Evolutionary conservation across 2,888 invertebrate genomes (phyloP).

Genomic region (Troglohyphantes excavatus): DNA sequence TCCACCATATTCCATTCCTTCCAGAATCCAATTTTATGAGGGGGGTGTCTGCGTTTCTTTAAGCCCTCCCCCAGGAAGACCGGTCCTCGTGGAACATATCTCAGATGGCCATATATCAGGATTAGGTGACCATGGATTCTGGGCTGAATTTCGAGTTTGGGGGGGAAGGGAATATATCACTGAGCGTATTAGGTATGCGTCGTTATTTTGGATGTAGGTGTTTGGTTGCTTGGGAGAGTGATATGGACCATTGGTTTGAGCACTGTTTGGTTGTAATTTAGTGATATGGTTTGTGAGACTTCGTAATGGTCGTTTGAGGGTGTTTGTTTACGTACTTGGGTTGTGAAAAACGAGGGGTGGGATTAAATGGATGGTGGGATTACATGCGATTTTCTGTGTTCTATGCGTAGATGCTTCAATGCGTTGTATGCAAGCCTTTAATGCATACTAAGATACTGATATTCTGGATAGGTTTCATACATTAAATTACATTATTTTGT

Average conservation of each 20-base stretch:
- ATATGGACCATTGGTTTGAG: not conserved
- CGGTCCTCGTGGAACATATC: slow-evolving; percentile 27
- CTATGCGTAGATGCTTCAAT: no score
- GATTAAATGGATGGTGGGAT: not conserved
- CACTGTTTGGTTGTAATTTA: not conserved
- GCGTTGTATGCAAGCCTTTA: no score
- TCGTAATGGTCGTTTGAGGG: not conserved
- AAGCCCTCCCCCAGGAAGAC: slow-evolving; percentile 29
- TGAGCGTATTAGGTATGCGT: slow-evolving; percentile 43
- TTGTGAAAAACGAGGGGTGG: not conserved
- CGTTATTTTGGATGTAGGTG: slow-evolving; percentile 50
- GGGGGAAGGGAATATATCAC: slow-evolving; percentile 34
- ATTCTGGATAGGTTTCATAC: no score
- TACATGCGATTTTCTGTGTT: no score
- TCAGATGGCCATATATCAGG: slow-evolving; percentile 52
- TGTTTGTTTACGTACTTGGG: not conserved
- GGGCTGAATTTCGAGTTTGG: slow-evolving; percentile 55
- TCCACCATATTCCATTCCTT: slow-evolving; percentile 22
- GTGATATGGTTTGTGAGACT: not conserved
- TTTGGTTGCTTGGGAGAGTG: slow-evolving; percentile 25
- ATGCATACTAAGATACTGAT: no score
- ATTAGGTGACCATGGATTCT: slow-evolving; percentile 61
- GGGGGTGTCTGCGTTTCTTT: slow-evolving; percentile 51
- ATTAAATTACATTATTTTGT: no score
- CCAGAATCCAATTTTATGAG: slow-evolving; percentile 63